A percentile compares a stretch with the other conserved stretches of the same genome.
Conservation (phyloP, 2,113 vertebrate species). For the Mirounga angustirostris region DNA sequence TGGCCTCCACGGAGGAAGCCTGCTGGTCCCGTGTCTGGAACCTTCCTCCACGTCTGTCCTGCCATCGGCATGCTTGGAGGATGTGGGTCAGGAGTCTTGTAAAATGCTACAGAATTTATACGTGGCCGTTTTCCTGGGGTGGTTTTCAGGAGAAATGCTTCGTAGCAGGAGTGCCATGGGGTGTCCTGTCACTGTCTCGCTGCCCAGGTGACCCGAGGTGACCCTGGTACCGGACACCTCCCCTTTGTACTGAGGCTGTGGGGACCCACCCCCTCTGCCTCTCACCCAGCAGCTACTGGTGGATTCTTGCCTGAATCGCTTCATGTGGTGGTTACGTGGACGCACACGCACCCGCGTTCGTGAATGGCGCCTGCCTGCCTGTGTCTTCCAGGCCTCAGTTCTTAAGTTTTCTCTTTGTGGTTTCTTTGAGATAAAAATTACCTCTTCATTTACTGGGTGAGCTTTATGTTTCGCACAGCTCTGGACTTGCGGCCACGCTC, state of each 20-base stretch:
- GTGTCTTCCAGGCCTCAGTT: background rate
- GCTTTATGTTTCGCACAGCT: background rate
- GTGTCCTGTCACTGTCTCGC: rapidly evolving
- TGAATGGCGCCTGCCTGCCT: background rate
- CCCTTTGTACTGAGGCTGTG: too few relatives aligned
- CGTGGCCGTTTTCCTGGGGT: background rate
- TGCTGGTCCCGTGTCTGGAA: background rate
- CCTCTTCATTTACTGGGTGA: background rate
- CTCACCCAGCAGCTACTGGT: background rate
- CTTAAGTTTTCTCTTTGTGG: background rate
- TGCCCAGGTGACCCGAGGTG: background rate
- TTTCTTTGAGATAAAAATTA: background rate
- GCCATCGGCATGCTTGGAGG: rapidly evolving
- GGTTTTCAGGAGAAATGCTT: background rate
- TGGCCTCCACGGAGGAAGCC: background rate
- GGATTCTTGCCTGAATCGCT: background rate
- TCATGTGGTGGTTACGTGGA: background rate
- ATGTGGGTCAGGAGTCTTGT: background rate
- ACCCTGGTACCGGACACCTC: background rate
- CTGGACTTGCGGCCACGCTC: background rate
- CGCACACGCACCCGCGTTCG: rapidly evolving
- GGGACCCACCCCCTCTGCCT: background rate
- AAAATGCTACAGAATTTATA: background rate
- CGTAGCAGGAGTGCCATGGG: background rate
- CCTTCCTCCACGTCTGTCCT: background rate